phyloP scores from a whole-genome alignment of 2,888 invertebrate species.

The Galerucella nymphaeae region DNA sequence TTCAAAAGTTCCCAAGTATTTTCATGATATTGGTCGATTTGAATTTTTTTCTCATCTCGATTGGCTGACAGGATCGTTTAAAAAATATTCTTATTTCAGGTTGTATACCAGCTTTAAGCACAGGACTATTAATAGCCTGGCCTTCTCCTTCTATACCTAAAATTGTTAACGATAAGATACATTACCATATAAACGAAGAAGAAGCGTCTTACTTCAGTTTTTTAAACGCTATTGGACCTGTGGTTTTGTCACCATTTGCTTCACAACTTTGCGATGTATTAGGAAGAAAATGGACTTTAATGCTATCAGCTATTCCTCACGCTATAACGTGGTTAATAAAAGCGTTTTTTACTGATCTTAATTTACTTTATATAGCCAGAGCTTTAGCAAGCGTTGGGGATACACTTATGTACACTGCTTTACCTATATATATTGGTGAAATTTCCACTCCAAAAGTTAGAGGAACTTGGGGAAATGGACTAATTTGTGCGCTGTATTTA shows the following conservation, averaged over 20 bases:
- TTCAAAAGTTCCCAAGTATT: no score
- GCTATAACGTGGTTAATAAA: constrained; percentile 49
- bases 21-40: no score
- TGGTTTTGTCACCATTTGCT: constrained; percentile 44
- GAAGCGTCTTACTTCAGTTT: constrained; percentile 59
- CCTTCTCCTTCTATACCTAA: constrained; percentile 58
- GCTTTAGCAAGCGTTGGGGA: constrained; percentile 53
- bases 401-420: constrained; percentile 49
- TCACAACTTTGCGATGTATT: constrained; percentile 52
- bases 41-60: no score
- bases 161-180: constrained; percentile 53
- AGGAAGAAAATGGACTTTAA: constrained; percentile 54
- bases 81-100: constrained; percentile 19
- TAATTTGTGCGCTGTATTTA: constrained; percentile 51
- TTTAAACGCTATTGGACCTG: constrained; percentile 54
- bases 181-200: constrained; percentile 55
- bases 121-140: constrained; percentile 32
- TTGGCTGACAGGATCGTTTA: no score
- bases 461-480: constrained; percentile 56
- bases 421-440: constrained; percentile 58
- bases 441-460: constrained; percentile 55
- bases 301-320: constrained; percentile 53
- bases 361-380: constrained; percentile 54
- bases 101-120: constrained; percentile 26
- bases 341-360: constrained; percentile 49